phyloP scores from a whole-genome alignment of 2,888 invertebrate species.

The Meliscaeva auricollis region DNA sequence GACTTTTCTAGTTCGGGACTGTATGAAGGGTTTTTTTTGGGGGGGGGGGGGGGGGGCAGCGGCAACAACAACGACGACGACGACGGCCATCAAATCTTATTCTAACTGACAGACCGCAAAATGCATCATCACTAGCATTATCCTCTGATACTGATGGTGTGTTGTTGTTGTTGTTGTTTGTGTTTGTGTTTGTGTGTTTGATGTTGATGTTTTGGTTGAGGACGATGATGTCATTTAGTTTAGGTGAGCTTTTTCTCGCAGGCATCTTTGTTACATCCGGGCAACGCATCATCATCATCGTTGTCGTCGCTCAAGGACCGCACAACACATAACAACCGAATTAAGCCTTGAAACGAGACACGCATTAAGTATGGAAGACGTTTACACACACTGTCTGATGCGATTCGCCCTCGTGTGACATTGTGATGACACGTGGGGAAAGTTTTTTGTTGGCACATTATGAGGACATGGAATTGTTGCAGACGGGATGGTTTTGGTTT shows the following conservation, averaged over 20 bases:
- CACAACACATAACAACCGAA: constrained; percentile 73
- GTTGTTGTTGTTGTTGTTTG: constrained; percentile 23
- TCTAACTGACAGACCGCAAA: constrained; percentile 84
- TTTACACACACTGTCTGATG: constrained; percentile 53
- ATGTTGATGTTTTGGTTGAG: constrained; percentile 8
- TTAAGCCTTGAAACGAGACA: constrained; percentile 68
- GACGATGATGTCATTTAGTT: constrained; percentile 54
- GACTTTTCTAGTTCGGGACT: constrained; percentile 80
- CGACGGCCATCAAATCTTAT: constrained; percentile 82
- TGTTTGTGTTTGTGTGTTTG: constrained; percentile 32
- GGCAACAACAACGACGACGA: neutral
- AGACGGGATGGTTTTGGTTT: constrained; percentile 1
- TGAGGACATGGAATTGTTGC: constrained; percentile 14
- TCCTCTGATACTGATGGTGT: constrained; percentile 15
- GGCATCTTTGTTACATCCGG: constrained; percentile 55
- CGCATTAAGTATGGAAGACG: constrained; percentile 75
- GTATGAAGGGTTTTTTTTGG: constrained; percentile 78
- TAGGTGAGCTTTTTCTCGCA: constrained; percentile 52
- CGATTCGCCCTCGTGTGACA: constrained; percentile 48
- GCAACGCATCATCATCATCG: constrained; percentile 13
- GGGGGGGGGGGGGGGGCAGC: constrained; percentile 48
- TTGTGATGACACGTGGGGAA: constrained; percentile 54
- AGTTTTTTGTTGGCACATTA: constrained; percentile 1
- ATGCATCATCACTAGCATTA: constrained; percentile 83
- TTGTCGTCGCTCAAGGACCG: constrained; percentile 56